A percentile compares a stretch with the other conserved stretches of the same genome.
Evolutionary conservation across 2,888 invertebrate genomes (phyloP).

Genomic region (Agonopterix alstromeriana): DNA sequence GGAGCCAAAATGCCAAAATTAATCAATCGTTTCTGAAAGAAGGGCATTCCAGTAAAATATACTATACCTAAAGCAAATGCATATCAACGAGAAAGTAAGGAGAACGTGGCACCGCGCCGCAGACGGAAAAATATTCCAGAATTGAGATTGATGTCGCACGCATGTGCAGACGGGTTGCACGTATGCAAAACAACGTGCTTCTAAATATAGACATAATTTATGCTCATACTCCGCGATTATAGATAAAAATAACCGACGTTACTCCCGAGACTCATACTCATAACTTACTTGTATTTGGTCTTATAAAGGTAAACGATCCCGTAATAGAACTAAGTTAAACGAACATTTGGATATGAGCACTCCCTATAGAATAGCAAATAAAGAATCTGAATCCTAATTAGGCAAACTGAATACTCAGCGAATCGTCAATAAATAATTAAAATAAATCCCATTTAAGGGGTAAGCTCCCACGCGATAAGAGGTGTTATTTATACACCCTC

Average conservation of each 20-base stretch:
- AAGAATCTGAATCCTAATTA: slow-evolving; percentile 4
- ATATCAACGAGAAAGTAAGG: background rate
- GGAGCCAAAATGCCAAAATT: no score
- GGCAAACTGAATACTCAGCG: slow-evolving; percentile 10
- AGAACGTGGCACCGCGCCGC: slow-evolving; percentile 22
- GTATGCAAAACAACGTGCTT: slow-evolving; percentile 69
- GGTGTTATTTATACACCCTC: slow-evolving; percentile 76
- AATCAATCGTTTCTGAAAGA: no score
- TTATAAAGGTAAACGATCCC: slow-evolving; percentile 18
- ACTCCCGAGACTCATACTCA: slow-evolving; percentile 56
- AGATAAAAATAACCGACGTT: slow-evolving; percentile 65
- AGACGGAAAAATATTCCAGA: slow-evolving; percentile 74
- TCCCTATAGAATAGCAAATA: background rate
- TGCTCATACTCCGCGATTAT: slow-evolving; percentile 73
- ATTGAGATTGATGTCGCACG: slow-evolving; percentile 75
- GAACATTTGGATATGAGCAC: slow-evolving; percentile 2
- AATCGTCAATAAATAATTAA: slow-evolving; percentile 70
- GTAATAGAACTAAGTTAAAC: background rate
- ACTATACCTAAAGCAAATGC: background rate
- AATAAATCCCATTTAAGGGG: slow-evolving; percentile 74
- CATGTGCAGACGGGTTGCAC: slow-evolving; percentile 72
- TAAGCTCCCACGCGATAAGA: slow-evolving; percentile 76
- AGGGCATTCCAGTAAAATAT: background rate
- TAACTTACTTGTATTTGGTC: slow-evolving; percentile 43
- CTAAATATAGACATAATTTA: slow-evolving; percentile 76